Base-by-base conservation (phyloP, 2,113 vertebrate genomes). In the Perccottus glenii region DNA sequence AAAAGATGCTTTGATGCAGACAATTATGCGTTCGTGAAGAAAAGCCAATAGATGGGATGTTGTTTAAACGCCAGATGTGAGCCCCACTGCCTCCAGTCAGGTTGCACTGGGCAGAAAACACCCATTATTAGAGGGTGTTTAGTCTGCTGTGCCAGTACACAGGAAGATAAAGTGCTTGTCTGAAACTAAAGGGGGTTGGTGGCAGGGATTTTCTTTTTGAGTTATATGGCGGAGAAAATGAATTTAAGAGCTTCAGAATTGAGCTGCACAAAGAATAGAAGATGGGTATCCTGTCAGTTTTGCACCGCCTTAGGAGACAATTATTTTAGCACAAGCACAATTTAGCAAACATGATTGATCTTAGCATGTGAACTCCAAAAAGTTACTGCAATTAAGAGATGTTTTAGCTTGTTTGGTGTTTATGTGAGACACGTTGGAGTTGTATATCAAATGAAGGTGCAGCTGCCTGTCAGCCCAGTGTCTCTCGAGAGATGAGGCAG, bases 111-210 rank as follows among this genome's bases (percentile, higher is more conserved):
- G 75, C 51, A 75, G 61, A 67, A 83, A 60, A 9, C 35, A 58
- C 11, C 58, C 46, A 72, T 77, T 66, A 82, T 84, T 85, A 78
- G 59, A 71, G 65, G 52, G 67, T 84, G 70, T 85, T 84, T 84
- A 81, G 74, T 77, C 68, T 76, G 79, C 70, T 73, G 52, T 63
- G 77, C 73, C 62, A 73, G 59, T 27, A 75, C 80, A 80, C 78
- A 77, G 75, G 64, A 82, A 85, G 84, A 84, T 73, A 81, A 85
- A 90, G 55, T 80, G 51, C 36, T 67, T 65, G 71, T 83, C 78
- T 81, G 38, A 78, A 72, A 71, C 27, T 15, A 53, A 61, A 83
- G 74, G 53, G 64, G 59, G 61, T 56, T 80, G 74, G 58, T 80
- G 62, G 61, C 62, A 64, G 60, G 45, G 73, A 80, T 81, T 81